These are phyloP conservation scores for Cetonia aurata DNA, from an alignment of 2,888 invertebrate species.

Conservation along the genomic window DNA sequence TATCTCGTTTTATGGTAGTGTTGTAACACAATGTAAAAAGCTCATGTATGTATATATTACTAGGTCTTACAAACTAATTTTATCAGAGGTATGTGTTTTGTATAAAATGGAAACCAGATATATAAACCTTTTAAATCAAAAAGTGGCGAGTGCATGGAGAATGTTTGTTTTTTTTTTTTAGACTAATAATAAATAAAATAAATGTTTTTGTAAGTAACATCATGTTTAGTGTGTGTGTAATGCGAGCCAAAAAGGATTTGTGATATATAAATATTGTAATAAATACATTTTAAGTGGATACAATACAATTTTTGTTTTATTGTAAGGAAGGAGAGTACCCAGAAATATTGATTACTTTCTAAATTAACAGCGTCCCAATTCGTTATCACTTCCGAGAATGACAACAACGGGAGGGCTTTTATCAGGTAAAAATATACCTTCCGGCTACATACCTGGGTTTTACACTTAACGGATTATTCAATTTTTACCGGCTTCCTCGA, in stretches of 20 bases:
- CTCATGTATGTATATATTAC: conserved; percentile 62
- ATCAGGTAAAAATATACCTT: conserved; percentile 8
- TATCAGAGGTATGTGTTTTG: conserved; percentile 64
- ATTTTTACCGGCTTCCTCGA: neutral
- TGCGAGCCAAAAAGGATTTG: conserved; percentile 81
- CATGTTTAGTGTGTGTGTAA: conserved; percentile 72
- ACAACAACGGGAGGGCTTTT: neutral
- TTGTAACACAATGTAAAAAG: conserved; percentile 58
- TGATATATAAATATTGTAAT: conserved; percentile 78
- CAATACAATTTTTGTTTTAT: conserved; percentile 15
- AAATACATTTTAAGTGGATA: conserved; percentile 61
- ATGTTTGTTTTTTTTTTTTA: conserved; percentile 52
- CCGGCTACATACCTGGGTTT: conserved; percentile 7
- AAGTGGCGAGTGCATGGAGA: conserved; percentile 61
- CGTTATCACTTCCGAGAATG: conserved; percentile 25
- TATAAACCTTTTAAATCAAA: conserved; percentile 48
- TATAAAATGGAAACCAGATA: conserved; percentile 57
- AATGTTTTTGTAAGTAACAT: conserved; percentile 62
- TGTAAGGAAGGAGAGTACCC: neutral
- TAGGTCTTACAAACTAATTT: conserved; percentile 38
- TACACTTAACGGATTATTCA: neutral
- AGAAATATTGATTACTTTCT: conserved; percentile 24
- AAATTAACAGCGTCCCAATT: conserved; percentile 16
- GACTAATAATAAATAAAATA: conserved; percentile 59
- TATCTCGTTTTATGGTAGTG: conserved; percentile 58